These are phyloP conservation scores for Hafferia zeledoni DNA, from an alignment of 2,797 vertebrate genomes.

Conservation along the genomic window DNA sequence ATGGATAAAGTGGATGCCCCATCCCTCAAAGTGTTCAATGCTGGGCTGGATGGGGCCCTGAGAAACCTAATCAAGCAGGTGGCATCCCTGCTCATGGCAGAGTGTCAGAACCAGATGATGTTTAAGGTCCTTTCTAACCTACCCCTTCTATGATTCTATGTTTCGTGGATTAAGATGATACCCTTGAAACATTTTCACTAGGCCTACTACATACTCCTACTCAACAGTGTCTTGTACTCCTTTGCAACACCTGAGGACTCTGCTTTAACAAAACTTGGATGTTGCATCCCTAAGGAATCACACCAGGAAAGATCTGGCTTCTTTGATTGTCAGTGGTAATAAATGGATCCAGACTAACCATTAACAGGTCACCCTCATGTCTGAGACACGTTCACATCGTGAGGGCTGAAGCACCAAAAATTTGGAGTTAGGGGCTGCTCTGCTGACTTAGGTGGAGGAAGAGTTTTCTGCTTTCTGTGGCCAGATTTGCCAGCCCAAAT, in stretches of 20 bases:
- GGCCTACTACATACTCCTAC: background rate
- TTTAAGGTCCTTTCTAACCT: background rate
- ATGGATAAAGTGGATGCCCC: background rate
- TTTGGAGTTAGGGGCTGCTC: background rate
- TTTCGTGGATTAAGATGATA: background rate
- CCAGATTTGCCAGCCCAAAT: background rate
- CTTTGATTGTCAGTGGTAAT: background rate
- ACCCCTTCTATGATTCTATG: background rate
- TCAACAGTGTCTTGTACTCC: background rate
- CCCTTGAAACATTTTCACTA: background rate
- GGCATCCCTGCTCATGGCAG: background rate
- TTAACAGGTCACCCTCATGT: background rate
- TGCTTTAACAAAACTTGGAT: background rate
- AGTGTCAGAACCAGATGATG: background rate
- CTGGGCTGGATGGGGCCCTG: background rate
- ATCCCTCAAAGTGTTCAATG: background rate
- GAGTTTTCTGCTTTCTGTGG: background rate
- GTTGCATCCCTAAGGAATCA: background rate
- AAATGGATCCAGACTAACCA: background rate
- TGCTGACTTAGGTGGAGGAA: background rate
- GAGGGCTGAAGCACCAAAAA: background rate
- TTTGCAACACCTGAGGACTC: background rate
- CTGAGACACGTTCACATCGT: background rate
- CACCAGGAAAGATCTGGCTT: background rate
- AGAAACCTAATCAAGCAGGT: background rate